Base-by-base conservation (phyloP, 1,140 invertebrate species). In the Plodia interpunctella region DNA sequence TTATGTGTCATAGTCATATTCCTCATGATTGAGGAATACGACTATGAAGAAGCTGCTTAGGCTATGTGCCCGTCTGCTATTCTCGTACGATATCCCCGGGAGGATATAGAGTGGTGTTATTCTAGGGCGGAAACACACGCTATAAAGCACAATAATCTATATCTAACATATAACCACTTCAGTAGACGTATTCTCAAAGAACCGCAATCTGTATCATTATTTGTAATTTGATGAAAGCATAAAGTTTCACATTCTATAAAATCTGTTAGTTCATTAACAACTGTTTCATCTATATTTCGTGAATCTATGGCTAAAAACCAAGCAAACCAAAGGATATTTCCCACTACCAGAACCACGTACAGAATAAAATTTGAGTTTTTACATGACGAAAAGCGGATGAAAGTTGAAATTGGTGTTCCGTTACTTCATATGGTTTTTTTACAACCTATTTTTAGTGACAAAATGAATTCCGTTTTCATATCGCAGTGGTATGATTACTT, bases 301-400 rank as follows among this genome's bases (percentile, higher is more conserved):
- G 10, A 15, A 15, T 44, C 38, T 15, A n/a, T 44, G 51, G 21
- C 20, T 53, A 25, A 53, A 53, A 53, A 53, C 51, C 25, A 25
- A 53, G n/a, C 28, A 53, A 53, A 53, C 51, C 25, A 25, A 53
- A 25, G 21, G 20, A 53, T 53, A 53, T 53, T 28, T 53, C 51
- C 21, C 13, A 53, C 51, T 53, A 53, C 51, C 11, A 25, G 11
- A 21, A 21, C 19, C n/a, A 11, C 51, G 5, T 53, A 18, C 10
- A 53, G 21, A 21, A 51, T 19, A 44, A 44, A 44, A 44, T 44
- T 44, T 44, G 38, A 44, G 38, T 44, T 44, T 44, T 44, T 44
- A 44, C 38, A n/a, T 44, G 13, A 15, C 38, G 13, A 6, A 44
- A 44, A 44, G 38, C 38, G 38, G 38, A 44, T 44, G 38, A 44